These are phyloP conservation scores for Brachyopa scutellaris DNA, from an alignment of 2,888 invertebrate species.

Conservation along the genomic window DNA sequence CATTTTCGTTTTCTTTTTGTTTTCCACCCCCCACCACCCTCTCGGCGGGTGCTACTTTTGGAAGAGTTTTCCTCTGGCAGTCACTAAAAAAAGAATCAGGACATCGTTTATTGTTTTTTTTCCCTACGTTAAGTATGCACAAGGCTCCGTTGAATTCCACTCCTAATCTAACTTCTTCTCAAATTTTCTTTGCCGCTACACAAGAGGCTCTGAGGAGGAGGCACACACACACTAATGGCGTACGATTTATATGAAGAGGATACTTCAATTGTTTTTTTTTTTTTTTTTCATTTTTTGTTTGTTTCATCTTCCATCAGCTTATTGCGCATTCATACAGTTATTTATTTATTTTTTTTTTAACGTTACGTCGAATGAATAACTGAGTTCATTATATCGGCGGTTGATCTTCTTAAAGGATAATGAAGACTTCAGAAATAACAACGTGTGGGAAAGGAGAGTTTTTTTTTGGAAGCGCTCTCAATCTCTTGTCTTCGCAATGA, in stretches of 20 bases:
- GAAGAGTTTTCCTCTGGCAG: neutral
- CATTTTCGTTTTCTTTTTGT: neutral
- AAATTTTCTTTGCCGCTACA: constrained; percentile 5
- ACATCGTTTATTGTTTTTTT: constrained; percentile 33
- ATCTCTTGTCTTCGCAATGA: no score
- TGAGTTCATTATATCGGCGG: constrained; percentile 16
- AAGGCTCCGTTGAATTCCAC: constrained; percentile 38
- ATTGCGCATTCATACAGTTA: neutral
- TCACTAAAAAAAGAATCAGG: constrained; percentile 2
- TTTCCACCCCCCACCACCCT: neutral
- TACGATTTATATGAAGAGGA: constrained; percentile 23
- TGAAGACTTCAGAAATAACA: neutral
- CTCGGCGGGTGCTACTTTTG: neutral
- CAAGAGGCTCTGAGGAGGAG: neutral
- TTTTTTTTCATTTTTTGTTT: neutral
- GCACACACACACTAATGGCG: constrained; percentile 39
- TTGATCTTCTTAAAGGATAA: constrained; percentile 5
- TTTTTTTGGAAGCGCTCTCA: no score
- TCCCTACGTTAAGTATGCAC: no score
- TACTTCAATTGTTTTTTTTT: neutral
- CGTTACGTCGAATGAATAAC: constrained; percentile 27
- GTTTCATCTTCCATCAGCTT: neutral
- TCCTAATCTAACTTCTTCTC: constrained; percentile 19
- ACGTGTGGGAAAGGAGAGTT: no score
- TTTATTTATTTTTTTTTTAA: neutral